Evolutionary conservation across 2,113 vertebrate species (phyloP), one percentile per base, ranked within the genome.

Genomic region (Otus sunia): DNA sequence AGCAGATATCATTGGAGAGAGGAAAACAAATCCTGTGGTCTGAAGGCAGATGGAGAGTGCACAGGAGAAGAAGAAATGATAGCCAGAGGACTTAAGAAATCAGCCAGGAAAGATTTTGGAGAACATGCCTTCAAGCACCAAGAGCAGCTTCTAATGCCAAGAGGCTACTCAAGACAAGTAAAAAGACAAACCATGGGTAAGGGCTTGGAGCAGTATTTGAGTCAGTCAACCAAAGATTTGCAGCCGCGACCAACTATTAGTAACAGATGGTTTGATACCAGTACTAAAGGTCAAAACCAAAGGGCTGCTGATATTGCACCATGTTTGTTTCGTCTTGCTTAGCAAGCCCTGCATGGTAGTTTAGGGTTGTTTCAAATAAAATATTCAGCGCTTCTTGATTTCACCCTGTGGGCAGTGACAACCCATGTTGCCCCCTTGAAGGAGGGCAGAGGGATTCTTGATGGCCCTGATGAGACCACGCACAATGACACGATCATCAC

Each of bases 401-500:
- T 49, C 30, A 10, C 23, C 12, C 49, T 41, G 22, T 1, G 2
- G 66, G 56, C 30, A 41, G 19, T 36, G 71, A 15, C 53, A 56
- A 2, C 13, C 62, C 3, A 0, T 5, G 3, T 2, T 59, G 22
- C 7, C 21, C 12, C 34, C 77, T 37, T 1, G 0, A 10, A 52
- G 36, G 23, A 34, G 49, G 45, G 22, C 34, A 56, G 75, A 66
- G 63, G 9, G 11, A 21, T 27, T 94, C 59, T n/a, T 1, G 1
- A 0, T 4, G 12, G 26, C 49, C 37, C 26, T 14, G 37, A 26
- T 1, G 14, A 20, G 60, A 10, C 47, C 36, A 2, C 7, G 36
- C 16, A 23, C 50, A 6, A 2, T 0, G 7, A 5, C 15, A 1
- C 1, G 3, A 22, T n/a, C 25, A 5, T 47, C 22, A 3, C 43